phyloP scores from a whole-genome alignment of 2,797 vertebrate genomes.

The Artibeus jamaicensis region DNA sequence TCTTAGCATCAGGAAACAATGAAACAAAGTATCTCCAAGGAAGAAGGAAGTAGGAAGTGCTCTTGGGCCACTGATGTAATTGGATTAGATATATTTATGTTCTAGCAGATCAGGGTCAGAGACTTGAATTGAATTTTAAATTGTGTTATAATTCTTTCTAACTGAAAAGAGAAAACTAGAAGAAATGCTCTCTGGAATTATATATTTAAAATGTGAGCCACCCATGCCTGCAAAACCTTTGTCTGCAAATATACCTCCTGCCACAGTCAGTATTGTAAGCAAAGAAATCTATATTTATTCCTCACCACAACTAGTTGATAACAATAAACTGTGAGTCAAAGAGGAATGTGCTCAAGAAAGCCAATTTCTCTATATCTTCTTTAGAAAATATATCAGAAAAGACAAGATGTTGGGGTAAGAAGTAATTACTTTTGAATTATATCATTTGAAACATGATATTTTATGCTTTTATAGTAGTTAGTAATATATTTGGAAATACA shows the following conservation, averaged over 20 bases:
- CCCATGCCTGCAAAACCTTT: not conserved
- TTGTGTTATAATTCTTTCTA: not conserved
- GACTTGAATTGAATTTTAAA: slow-evolving; percentile 18
- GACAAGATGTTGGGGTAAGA: not conserved
- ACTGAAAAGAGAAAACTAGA: not conserved
- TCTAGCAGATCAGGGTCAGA: slow-evolving; percentile 5
- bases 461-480: not conserved
- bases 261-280: not conserved
- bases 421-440: not conserved
- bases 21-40: not conserved
- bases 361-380: not conserved
- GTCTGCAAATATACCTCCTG: not conserved
- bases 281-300: not conserved
- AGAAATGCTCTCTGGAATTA: not conserved
- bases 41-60: not conserved
- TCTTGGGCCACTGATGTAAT: slow-evolving; percentile 21
- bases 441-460: not conserved
- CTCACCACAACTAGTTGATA: not conserved
- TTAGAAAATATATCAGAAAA: not conserved
- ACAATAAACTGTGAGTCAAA: not conserved
- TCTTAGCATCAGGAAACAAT: not conserved
- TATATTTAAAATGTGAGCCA: not conserved
- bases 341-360: not conserved
- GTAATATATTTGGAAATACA: not conserved
- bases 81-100: slow-evolving; percentile 22